These are phyloP conservation scores for Xyrauchen texanus DNA, from an alignment of 2,113 vertebrate species.

Conservation along the genomic window DNA sequence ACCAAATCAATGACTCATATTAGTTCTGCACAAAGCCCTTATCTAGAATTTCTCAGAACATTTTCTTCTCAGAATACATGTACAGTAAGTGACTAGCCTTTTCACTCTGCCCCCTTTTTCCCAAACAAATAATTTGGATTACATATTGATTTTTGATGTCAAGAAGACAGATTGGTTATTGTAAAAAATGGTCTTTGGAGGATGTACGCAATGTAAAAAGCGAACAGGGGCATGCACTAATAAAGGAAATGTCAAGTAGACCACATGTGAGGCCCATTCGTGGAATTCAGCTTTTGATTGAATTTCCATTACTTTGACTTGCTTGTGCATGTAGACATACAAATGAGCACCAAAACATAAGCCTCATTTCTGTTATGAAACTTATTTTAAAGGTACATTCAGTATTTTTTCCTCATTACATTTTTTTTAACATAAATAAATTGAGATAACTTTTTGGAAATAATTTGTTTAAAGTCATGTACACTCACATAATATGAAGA, in stretches of 20 bases:
- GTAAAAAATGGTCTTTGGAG: slow-evolving; percentile 50
- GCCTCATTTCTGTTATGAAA: not conserved
- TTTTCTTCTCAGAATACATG: slow-evolving; percentile 31
- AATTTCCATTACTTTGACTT: slow-evolving; percentile 37
- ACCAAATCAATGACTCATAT: slow-evolving; percentile 21
- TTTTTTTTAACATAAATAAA: too few species aligned
- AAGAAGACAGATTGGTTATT: slow-evolving; percentile 56
- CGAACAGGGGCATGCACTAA: slow-evolving; percentile 41
- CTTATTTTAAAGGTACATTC: too few species aligned
- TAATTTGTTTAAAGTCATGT: too few species aligned
- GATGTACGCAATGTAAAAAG: slow-evolving; percentile 43
- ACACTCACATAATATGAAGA: too few species aligned
- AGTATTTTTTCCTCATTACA: too few species aligned
- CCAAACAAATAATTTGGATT: slow-evolving; percentile 56
- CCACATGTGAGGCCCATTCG: slow-evolving; percentile 26
- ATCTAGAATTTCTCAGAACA: slow-evolving; percentile 34
- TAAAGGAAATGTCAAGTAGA: slow-evolving; percentile 47
- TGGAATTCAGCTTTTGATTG: slow-evolving; percentile 44
- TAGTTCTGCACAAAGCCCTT: slow-evolving; percentile 6
- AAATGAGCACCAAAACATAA: not conserved
- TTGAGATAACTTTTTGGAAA: too few species aligned
- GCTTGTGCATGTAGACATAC: not conserved
- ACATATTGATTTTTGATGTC: slow-evolving; percentile 56
- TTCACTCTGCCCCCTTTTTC: slow-evolving; percentile 25
- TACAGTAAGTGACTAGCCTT: not conserved